Evolutionary conservation across 2,888 invertebrate species (phyloP), one percentile per base, ranked within the genome.

Genomic region (Drosophila aldrichi): DNA sequence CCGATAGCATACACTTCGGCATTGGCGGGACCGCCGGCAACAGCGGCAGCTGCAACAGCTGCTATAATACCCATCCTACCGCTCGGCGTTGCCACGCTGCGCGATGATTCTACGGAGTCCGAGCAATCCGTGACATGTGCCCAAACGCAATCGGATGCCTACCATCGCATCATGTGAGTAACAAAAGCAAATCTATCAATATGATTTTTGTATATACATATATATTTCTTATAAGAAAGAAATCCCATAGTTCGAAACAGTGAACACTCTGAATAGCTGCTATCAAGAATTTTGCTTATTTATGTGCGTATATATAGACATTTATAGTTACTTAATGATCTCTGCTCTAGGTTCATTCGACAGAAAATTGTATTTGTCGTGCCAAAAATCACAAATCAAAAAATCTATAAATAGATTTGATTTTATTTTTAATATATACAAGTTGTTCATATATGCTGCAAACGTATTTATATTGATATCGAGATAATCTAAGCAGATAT

Each of bases 101-200:
- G 93, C 88, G 93, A 93, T 93, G 93, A 93, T 90, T 93, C 93
- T 83, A 93, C 93, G 77, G 93, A 93, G 85, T 93, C 93, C 66
- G 93, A 93, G 81, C 93, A 93, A 85, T 93, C 93, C 84, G 88
- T 93, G 92, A 92, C 92, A 78, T 92, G 92, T 74, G 91, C 92
- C 67, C 93, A 92, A 82, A 88, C 90, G 78, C 93, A 93, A 87
- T 86, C 91, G 74, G 93, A 93, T 91, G 91, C 92, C 82, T 92
- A 92, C 74, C 92, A 93, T 82, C 92, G 92, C 79, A 92, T 92
- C 83, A 92, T 93, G 93, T 93, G 78, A 93, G 93, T 92, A 86
- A n/a, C 10, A 4, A n/a, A 41, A 12, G 29, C 29, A 20, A 44
- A 49, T 57, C 40, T 46, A 48, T 49, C 25, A 36, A 51, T 22